Base-by-base conservation (phyloP, 2,888 invertebrate genomes). In the Oxystoma pomonae region DNA sequence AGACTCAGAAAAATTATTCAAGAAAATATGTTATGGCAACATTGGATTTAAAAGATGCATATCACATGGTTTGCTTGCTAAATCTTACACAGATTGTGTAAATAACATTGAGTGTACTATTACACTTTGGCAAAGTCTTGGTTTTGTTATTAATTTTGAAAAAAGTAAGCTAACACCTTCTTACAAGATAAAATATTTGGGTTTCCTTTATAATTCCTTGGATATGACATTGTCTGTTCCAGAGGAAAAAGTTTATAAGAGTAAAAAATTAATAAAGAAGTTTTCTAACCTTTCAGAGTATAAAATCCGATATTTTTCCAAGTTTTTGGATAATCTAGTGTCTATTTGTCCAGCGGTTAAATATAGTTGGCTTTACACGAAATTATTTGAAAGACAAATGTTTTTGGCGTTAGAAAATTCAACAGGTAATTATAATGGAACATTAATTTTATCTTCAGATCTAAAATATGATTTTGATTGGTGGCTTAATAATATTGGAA, bases 301-400 rank as follows among this genome's bases (percentile, higher is more conserved):
- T 61, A 63, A 55, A 62, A 73, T 73, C 20, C 64, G 69, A 58
- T 51, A 63, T 3, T 68, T 70, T 61, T 68, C 71, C 9, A 18
- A 62, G 16, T 53, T 72, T 21, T 51, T 68, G n/a, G 71, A 71
- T 3, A 56, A 19, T 19, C 55, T 73, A n/a, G 59, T 67, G 2
- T 67, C 73, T 5, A 62, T 64, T 7, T 73, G 72, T 57, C 73
- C 71, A 16, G 72, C 72, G 0, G 60, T 71, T 1, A 64, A 62
- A 18, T 74, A 72, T 66, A 68, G 71, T 0, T 61, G 68, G 65
- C 12, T 68, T 7, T 59, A 70, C 49, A 60, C 61, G 1, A 70
- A 70, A 60, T 19, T 16, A 2, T 58, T 69, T 51, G 69, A 69
- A 55, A 55, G 65, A 17, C 60, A 57, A 20, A 68, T 68, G 58